phyloP scores from a whole-genome alignment of 2,797 vertebrate genomes.

The Hafferia zeledoni region DNA sequence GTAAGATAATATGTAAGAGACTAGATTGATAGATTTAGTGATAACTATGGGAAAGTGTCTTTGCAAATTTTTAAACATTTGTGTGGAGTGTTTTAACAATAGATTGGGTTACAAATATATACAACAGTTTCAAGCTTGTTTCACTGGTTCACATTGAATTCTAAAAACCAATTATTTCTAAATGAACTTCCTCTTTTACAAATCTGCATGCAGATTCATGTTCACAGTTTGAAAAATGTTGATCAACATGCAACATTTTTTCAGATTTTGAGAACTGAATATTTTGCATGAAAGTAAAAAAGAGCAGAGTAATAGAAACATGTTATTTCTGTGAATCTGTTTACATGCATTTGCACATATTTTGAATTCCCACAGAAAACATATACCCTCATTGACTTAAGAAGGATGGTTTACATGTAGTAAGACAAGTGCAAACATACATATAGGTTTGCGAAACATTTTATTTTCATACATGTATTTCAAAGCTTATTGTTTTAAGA shows the following conservation, averaged over 20 bases:
- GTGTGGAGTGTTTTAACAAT: neutral
- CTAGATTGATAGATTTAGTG: neutral
- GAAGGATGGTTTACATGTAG: neutral
- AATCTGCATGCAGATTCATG: neutral
- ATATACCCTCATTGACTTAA: neutral
- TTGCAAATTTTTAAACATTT: neutral
- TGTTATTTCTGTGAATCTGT: neutral
- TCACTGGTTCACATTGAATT: neutral
- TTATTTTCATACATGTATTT: neutral
- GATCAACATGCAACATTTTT: neutral
- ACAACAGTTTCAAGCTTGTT: neutral
- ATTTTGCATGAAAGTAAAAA: neutral
- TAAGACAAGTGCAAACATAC: neutral
- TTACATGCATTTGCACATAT: neutral
- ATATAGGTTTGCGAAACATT: neutral
- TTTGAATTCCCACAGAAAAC: neutral
- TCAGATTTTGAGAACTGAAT: neutral
- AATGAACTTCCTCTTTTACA: neutral
- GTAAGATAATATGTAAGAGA: slow-evolving; percentile 69
- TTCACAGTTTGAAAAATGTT: neutral
- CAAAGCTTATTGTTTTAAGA: neutral
- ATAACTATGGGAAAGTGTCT: neutral
- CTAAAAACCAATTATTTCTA: neutral
- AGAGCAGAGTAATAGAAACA: neutral
- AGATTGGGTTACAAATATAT: neutral